Conservation (phyloP, 2,113 vertebrate species). For the Oophaga pumilio region DNA sequence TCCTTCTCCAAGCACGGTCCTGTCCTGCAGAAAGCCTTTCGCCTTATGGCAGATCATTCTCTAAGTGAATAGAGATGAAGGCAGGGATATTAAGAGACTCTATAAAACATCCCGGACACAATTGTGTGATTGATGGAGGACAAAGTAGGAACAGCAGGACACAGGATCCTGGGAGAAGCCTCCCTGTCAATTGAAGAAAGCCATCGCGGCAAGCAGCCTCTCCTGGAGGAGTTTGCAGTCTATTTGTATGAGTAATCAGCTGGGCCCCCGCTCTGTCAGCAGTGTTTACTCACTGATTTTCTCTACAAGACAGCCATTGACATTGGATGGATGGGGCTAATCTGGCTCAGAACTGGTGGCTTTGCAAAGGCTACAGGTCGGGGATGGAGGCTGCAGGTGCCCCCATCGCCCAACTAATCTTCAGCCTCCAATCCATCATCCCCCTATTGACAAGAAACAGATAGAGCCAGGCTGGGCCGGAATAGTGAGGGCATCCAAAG, state of each 20-base stretch:
- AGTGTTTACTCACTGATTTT: constrained; percentile 99
- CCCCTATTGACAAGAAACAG: constrained; percentile 84
- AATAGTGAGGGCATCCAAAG: constrained; percentile 18
- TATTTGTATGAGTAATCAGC: constrained; percentile 99
- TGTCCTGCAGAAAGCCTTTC: constrained; percentile 77
- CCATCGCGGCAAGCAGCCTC: constrained; percentile 86
- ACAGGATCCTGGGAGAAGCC: constrained; percentile 87
- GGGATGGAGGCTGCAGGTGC: constrained; percentile 78
- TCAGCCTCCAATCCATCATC: constrained; percentile 91
- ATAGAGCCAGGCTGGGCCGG: constrained; percentile 31
- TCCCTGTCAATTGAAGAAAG: constrained; percentile 85
- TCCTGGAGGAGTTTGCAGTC: constrained; percentile 93
- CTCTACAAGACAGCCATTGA: constrained; percentile 99
- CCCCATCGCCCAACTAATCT: constrained; percentile 97
- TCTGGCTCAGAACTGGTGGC: constrained; percentile 93
- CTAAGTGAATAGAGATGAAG: constrained; percentile 98
- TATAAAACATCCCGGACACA: constrained; percentile 98
- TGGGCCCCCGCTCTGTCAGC: constrained; percentile 92
- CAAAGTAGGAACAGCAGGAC: constrained; percentile 98
- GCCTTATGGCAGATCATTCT: constrained; percentile 91
- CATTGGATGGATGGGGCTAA: constrained; percentile 99
- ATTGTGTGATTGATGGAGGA: constrained; percentile 99
- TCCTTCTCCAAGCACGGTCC: constrained; percentile 65
- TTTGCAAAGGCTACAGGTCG: constrained; percentile 94
- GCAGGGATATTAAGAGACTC: constrained; percentile 98